Evolutionary conservation across 2,888 invertebrate genomes (phyloP), one percentile per base, ranked within the genome.

Genomic region (Ceramica pisi): DNA sequence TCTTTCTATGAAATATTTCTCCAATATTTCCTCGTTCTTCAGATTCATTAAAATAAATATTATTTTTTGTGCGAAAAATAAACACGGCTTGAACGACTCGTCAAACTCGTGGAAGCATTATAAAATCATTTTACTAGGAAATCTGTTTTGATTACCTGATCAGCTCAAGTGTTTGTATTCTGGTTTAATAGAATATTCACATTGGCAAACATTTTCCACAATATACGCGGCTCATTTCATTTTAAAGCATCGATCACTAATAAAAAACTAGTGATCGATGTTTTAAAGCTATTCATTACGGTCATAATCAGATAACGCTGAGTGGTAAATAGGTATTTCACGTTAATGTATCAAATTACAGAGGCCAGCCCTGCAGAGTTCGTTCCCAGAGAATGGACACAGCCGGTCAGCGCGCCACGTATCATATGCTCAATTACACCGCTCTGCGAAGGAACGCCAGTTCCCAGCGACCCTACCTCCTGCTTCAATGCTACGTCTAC

Each of bases 341-440:
- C 60, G 69, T 71, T 56, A 73, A 71, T 67, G 65, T 79, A 82
- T 82, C 65, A 64, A 80, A 66, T 80, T 82, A 81, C 84, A 68
- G 71, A 76, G 82, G 80, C 78, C 88, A 92, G 85, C 92, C 92
- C 91, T 93, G 87, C 67, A 75, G 83, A 89, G 86, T 87, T 83
- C 86, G 90, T 91, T 93, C 89, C 87, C 89, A 87, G 87, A 89
- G 88, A 90, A 85, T 90, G 91, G 91, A 86, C 91, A 89, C 93
- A 92, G 92, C 89, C 91, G 93, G 91, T 84, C 90, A 91, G 88
- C 90, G 89, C 85, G 85, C 86, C 88, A 87, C 89, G 90, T 90
- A 94, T 94, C 92, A 93, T 89, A 94, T 93, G 93, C 92, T 93
- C 94, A 94, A 94, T 94, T 95, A 93, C 93, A 91, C 92, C 84